phyloP scores from a whole-genome alignment of 2,113 vertebrate genomes.

The Paratilapia polleni region DNA sequence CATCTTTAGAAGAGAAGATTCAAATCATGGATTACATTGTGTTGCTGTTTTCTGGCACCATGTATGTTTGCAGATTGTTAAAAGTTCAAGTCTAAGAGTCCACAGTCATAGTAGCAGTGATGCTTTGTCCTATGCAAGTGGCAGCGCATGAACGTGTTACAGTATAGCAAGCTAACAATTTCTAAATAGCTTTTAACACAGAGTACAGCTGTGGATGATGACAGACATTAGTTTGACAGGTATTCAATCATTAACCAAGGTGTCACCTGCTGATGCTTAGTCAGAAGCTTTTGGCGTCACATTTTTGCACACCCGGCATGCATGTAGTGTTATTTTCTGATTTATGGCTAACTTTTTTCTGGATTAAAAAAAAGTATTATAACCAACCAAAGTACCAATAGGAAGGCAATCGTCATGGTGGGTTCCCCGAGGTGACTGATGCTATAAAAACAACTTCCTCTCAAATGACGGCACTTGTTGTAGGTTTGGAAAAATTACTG shows the following conservation, averaged over 20 bases:
- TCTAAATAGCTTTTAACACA: neutral
- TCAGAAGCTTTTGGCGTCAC: neutral
- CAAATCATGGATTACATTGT: constrained; percentile 24
- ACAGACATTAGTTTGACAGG: neutral
- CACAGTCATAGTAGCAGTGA: neutral
- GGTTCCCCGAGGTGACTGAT: no score
- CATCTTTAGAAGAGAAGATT: constrained; percentile 20
- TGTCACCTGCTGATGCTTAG: neutral
- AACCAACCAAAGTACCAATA: neutral
- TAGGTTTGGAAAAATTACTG: neutral
- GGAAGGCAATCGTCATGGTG: neutral
- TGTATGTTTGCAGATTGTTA: neutral
- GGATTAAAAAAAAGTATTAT: no score
- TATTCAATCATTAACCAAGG: neutral
- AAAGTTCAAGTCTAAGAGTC: neutral
- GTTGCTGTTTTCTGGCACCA: neutral
- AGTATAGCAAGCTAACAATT: neutral
- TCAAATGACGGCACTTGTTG: neutral
- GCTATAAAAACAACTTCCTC: no score
- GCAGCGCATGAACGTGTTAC: no score
- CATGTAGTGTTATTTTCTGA: neutral
- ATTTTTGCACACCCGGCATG: neutral
- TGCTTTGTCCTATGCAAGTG: no score
- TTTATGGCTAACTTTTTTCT: neutral
- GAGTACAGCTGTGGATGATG: neutral